A percentile compares a stretch with the other conserved stretches of the same genome.
Conservation (phyloP, 2,888 invertebrate species). For the Formica aserva region DNA sequence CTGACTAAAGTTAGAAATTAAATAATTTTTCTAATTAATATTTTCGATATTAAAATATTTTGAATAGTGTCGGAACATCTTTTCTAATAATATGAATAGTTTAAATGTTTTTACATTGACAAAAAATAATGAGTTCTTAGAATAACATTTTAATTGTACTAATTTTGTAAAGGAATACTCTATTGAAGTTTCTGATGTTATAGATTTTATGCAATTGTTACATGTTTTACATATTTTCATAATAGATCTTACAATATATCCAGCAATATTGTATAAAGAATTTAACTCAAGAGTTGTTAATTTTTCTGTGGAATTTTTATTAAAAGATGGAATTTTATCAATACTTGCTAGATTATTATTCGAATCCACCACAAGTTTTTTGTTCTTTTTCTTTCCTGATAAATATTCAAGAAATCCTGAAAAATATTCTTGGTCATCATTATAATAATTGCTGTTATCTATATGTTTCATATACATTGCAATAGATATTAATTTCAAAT, state of each 20-base stretch:
- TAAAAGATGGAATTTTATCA: background rate
- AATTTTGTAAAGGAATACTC: background rate
- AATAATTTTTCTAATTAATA: background rate
- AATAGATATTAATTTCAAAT: constrained; percentile 30
- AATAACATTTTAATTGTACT: constrained; percentile 8
- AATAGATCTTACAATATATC: constrained; percentile 8
- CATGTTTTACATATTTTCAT: constrained; percentile 1
- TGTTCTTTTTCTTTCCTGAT: background rate
- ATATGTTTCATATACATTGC: constrained; percentile 18
- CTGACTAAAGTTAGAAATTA: background rate
- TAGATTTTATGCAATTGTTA: background rate
- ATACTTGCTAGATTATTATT: background rate
- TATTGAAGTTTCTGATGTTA: background rate
- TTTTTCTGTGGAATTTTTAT: background rate
- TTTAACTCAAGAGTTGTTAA: constrained; percentile 10
- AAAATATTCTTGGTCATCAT: constrained; percentile 18
- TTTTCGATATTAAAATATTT: background rate
- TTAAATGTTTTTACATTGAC: constrained; percentile 25
- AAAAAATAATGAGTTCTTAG: background rate
- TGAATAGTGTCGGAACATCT: background rate
- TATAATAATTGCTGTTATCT: constrained; percentile 19
- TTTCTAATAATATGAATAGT: constrained; percentile 15
- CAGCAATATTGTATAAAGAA: constrained; percentile 22
- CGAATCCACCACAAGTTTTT: too few species aligned
- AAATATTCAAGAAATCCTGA: constrained; percentile 35